Evolutionary conservation across 2,113 vertebrate species (phyloP), one percentile per base, ranked within the genome.

Genomic region (Pelecanus crispus): DNA sequence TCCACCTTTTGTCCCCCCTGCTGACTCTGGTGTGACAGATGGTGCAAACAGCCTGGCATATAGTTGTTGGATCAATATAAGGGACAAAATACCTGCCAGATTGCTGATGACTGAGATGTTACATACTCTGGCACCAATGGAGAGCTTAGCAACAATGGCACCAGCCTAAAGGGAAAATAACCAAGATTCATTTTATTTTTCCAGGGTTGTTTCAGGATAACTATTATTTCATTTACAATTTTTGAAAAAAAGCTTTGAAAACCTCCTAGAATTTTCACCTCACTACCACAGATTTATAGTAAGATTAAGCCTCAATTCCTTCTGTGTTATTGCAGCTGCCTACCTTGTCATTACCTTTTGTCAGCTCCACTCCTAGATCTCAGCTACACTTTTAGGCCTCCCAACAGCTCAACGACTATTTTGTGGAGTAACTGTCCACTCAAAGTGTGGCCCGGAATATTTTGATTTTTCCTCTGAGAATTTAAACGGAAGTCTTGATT

Each of bases 11-110:
- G 86, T 91, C 71, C 49, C 75, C 75, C 1, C 36, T 86, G 36
- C 79, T 97, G 93, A 95, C 94, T 96, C 86, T 93, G 83, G 44
- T 79, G 85, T 96, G 94, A 97, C 97, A 97, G 97, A 97, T 97
- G 97, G 97, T 72, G 53, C 86, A 97, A 94, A 96, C 92, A 96
- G 94, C 66, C 91, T 97, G 92, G 96, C 95, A 87, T 63, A 74
- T 65, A 96, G 83, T 73, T 92, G 40, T 93, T 97, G 95, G 95
- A 97, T 96, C 92, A 93, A 97, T 95, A 94, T 18, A 78, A 92
- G 89, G 92, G 75, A 88, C 81, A 94, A 90, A 95, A 92, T 90
- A 95, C 88, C 92, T 97, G 92, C 97, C 97, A 97, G 89, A 96
- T 92, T 97, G 96, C 85, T 94, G 96, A 97, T 96, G 96, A 94